Evolutionary conservation across 30 jellyfish, hydroid and myxozoan species (phyloP), one percentile per base, ranked within the genome.

Genomic region (Aurelia aurita): DNA sequence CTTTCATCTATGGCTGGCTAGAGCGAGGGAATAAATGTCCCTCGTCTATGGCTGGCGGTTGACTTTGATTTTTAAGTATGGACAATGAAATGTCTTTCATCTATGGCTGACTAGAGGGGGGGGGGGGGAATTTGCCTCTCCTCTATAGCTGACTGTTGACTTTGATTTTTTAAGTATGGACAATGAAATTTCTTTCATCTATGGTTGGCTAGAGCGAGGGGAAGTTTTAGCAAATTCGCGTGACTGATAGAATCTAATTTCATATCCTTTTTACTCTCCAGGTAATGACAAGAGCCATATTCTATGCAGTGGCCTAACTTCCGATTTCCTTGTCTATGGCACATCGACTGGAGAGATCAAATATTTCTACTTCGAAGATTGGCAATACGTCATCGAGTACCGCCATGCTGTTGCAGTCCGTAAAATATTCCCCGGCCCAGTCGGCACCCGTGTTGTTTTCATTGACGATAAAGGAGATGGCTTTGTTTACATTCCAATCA

Each of bases 401-500:
- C 90, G 95, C 61, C 98, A 93, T 79, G 51, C 86, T 4, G 97
- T 93, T 55, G 98, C 96, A 20, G 80, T 88, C 53, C 93, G 96
- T 19, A 93, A 87, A 60, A 35, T 93, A 58, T 93, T 69, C 82
- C 96, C 97, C 64, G 98, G 92, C 47, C 89, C 96, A 27, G 82
- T 77, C 74, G 98, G 98, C 53, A 93, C 98, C 1, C 69, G 84
- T 15, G 66, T 84, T 7, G 91, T 93, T 9, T 93, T 87, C 68
- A 82, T 93, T 16, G 98, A 93, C 64, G 98, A 93, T 60, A 93
- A 93, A 86, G 89, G 95, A 45, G 98, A 93, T 62, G 98, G 97
- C 19, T 93, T 80, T 71, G 79, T 93, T 14, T 93, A 55, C 61
- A 73, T 60, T 73, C 97, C 98, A 0, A 96, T 93, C 82, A 82